These are phyloP conservation scores for Haliclona indistincta DNA, from an alignment of 37 sponge, comb jelly and placozoan genomes.

Conservation along the genomic window DNA sequence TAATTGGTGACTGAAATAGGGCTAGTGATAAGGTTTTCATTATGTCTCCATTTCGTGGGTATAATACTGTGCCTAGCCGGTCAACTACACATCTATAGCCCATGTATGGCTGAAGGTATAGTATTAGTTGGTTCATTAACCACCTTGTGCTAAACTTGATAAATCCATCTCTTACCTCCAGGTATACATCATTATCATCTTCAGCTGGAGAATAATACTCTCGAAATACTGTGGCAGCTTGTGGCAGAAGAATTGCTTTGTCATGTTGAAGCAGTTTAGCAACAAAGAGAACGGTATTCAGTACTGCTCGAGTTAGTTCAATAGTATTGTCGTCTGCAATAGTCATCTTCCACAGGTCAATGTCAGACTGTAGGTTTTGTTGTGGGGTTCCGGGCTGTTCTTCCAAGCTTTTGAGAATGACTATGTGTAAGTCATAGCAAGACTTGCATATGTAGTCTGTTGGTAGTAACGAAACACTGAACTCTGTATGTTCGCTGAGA, in stretches of 20 bases:
- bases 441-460: not conserved
- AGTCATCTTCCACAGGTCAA: not conserved
- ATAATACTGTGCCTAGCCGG: slow-evolving; percentile 1
- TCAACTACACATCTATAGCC: not conserved
- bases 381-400: not conserved
- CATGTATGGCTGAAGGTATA: slow-evolving; percentile 7
- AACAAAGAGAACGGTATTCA: slow-evolving; percentile 6
- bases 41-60: not conserved
- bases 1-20: not conserved
- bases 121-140: slow-evolving; percentile 4
- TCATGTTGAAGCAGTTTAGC: not conserved
- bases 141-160: slow-evolving; percentile 7
- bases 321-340: not conserved
- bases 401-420: not conserved
- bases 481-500: not conserved
- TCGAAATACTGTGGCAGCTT: not conserved
- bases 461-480: not conserved
- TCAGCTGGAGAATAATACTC: not conserved
- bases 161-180: not conserved
- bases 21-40: not conserved
- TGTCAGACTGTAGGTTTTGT: not conserved
- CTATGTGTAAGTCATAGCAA: slow-evolving; percentile 1
- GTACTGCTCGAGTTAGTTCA: not conserved
- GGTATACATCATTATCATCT: not conserved
- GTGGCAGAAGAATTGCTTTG: slow-evolving; percentile 11